Percentiles rank a stretch among this genome's conserved stretches.
phyloP scores from a whole-genome alignment of 1,140 invertebrate species.

The Sarcophaga bullata region DNA sequence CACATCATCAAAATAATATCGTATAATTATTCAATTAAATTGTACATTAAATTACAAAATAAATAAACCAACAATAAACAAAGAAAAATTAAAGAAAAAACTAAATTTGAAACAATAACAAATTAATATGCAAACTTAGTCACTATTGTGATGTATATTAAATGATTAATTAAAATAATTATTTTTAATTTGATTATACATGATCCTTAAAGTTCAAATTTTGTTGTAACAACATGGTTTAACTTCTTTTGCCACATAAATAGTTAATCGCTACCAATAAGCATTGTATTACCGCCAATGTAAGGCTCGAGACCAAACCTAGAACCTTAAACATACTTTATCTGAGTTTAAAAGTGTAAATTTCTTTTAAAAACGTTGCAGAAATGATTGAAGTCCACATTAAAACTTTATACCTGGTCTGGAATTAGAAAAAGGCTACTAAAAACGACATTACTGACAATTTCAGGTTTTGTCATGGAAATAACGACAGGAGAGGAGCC shows the following conservation, averaged over 20 bases:
- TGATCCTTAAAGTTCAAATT: neutral
- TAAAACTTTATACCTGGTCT: no score
- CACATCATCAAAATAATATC: constrained; percentile 36
- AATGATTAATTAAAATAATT: neutral
- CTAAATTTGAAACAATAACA: neutral
- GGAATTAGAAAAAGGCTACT: no score
- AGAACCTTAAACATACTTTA: no score
- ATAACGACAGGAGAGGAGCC: no score
- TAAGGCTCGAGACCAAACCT: no score
- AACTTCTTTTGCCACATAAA: neutral
- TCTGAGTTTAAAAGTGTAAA: no score
- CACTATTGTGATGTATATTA: neutral
- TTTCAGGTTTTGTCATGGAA: no score
- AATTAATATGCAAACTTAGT: constrained; percentile 16
- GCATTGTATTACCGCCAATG: no score
- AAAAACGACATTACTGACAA: no score
- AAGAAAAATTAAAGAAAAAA: constrained; percentile 36
- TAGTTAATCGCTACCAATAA: neutral
- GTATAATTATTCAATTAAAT: neutral
- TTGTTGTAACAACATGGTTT: neutral
- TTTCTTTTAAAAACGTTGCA: no score
- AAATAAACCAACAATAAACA: constrained; percentile 24
- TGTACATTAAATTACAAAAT: constrained; percentile 5
- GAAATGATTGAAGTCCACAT: no score
- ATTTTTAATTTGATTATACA: neutral